Percentiles rank a stretch among this genome's conserved stretches.
These are phyloP conservation scores for Fragum sueziense DNA, from an alignment of 2,888 invertebrate species.

Conservation along the genomic window DNA sequence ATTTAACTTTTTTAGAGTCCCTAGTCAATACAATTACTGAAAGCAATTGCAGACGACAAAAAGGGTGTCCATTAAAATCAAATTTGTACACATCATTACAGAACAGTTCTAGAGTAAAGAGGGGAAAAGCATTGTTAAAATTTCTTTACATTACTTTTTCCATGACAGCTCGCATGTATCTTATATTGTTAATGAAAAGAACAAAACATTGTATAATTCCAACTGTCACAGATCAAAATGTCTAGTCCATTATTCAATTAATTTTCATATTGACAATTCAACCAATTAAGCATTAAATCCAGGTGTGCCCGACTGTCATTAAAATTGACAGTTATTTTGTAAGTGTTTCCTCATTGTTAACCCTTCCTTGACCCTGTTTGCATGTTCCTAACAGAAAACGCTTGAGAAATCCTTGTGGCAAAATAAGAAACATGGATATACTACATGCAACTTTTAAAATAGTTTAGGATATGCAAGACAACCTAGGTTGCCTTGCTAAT, in stretches of 20 bases:
- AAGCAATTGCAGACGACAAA: no score
- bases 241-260: neutral
- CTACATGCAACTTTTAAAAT: neutral
- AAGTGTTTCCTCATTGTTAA: neutral
- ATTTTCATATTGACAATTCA: neutral
- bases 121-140: no score
- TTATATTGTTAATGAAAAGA: no score
- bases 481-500: neutral
- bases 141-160: no score
- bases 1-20: no score
- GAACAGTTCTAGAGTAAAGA: no score
- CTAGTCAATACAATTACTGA: no score
- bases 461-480: neutral
- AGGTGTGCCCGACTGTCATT: neutral
- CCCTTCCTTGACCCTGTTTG: no score
- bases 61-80: no score
- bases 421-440: neutral
- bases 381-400: neutral
- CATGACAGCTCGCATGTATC: no score
- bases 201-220: no score
- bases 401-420: neutral
- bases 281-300: neutral
- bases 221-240: neutral
- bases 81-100: no score
- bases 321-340: neutral